phyloP scores from a whole-genome alignment of 2,113 vertebrate species.

The rat (Rattus norvegicus) region DNA sequence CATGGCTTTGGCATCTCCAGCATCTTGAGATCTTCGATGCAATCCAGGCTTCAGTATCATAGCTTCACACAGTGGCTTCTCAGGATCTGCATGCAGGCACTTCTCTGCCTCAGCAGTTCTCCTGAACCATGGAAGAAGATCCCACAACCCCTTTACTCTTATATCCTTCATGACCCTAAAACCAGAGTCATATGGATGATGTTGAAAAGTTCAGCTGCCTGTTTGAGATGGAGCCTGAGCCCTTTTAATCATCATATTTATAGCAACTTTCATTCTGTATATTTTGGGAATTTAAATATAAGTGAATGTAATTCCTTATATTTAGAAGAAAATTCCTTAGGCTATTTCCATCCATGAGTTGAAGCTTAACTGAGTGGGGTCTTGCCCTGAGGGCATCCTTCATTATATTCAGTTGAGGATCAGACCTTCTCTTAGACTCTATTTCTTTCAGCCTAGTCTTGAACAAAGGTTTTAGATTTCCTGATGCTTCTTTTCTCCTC shows the following conservation, averaged over 20 bases:
- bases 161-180: neutral
- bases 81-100: neutral
- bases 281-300: neutral
- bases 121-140: neutral
- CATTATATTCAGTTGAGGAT: neutral
- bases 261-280: neutral
- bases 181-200: neutral
- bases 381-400: neutral
- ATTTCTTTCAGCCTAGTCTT: neutral
- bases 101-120: neutral
- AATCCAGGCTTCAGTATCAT: neutral
- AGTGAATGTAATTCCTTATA: neutral
- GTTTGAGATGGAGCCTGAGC: neutral
- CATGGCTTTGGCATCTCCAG: neutral
- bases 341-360: neutral
- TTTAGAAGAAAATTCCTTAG: neutral
- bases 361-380: neutral
- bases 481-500: neutral
- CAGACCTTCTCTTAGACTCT: neutral
- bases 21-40: neutral
- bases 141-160: neutral
- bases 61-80: neutral
- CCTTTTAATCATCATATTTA: neutral
- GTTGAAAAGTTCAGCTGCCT: neutral
- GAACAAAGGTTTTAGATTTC: neutral